phyloP scores from a whole-genome alignment of 2,113 vertebrate genomes.

The Amphiprion percula region DNA sequence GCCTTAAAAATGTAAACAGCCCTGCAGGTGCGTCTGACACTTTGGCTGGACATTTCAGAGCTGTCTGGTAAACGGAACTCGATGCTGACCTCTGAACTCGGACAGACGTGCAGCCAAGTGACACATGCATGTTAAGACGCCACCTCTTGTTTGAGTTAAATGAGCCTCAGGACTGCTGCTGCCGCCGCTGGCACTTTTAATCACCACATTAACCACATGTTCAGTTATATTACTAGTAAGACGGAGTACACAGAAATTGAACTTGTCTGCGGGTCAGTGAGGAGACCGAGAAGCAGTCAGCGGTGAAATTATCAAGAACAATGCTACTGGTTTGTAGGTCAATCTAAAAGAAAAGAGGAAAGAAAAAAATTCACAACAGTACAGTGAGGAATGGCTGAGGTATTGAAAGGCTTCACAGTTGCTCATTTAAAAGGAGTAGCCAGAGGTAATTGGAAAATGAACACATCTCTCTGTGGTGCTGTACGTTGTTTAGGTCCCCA shows the following conservation, averaged over 20 bases:
- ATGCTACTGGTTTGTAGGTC: conserved; percentile 23
- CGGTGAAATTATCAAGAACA: conserved; percentile 2
- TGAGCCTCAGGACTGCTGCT: neutral
- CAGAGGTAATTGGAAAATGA: conserved; percentile 60
- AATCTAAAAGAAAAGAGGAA: neutral
- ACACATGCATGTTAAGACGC: conserved; percentile 28
- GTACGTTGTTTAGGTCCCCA: conserved; percentile 38
- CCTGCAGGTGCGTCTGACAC: conserved; percentile 51
- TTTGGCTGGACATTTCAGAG: conserved; percentile 49
- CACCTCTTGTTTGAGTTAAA: conserved; percentile 34
- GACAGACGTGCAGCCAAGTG: conserved; percentile 20
- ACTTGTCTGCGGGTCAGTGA: neutral
- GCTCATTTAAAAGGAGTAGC: conserved; percentile 42
- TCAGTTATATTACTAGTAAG: neutral
- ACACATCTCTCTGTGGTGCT: conserved; percentile 28
- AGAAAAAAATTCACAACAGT: neutral
- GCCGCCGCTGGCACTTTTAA: conserved; percentile 5
- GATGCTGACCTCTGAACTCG: conserved; percentile 57
- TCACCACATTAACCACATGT: neutral
- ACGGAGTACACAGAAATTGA: neutral
- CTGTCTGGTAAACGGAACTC: conserved; percentile 60
- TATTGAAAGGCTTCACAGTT: conserved; percentile 23
- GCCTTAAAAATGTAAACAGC: conserved; percentile 31
- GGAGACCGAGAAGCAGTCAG: conserved; percentile 1
- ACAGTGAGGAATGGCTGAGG: conserved; percentile 3